Evolutionary conservation across 2,797 vertebrate genomes (phyloP), one percentile per base, ranked within the genome.

Genomic region (Synanceia verrucosa): DNA sequence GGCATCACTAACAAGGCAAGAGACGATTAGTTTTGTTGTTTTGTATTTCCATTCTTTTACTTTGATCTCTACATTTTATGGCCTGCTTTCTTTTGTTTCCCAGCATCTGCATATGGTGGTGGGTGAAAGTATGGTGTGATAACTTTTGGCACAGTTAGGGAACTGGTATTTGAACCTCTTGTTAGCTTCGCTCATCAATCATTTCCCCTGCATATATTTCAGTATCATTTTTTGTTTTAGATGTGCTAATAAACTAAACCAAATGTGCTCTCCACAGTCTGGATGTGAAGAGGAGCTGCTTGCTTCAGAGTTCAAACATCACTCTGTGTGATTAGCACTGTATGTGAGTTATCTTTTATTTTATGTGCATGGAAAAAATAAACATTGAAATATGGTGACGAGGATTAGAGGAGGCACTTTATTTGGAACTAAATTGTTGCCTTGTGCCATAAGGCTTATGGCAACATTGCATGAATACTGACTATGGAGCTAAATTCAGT

Each of bases 31-130:
- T 53, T 50, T 44, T 55, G 33, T 41, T 65, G 18, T 48, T 31
- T 46, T 33, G n/a, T 73, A 21, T 62, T 58, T 34, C 28, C 4
- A 6, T 44, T 29, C 58, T 65, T 76, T 70, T 61, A 26, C 47
- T 78, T 70, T 76, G 39, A 77, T 71, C 68, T 66, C 57, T 24
- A 12, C n/a, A 76, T 70, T 78, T 82, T 55, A 76, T 56, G 63
- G 67, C 65, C 41, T 59, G 63, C 47, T 60, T 78, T 44, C 56
- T 67, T 79, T 78, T 70, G 41, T 60, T 68, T 58, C 53, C 62
- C 51, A 73, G 62, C 44, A 69, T 53, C 63, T 63, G 36, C 3
- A 33, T 44, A 28, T 52, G 56, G 14, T 26, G 19, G 2, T 26
- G 63, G 39, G 12, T 53, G 11, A n/a, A 3, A 29, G 19, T 26